Conservation (phyloP, 2,113 vertebrate genomes). For the Saccopteryx bilineata region DNA sequence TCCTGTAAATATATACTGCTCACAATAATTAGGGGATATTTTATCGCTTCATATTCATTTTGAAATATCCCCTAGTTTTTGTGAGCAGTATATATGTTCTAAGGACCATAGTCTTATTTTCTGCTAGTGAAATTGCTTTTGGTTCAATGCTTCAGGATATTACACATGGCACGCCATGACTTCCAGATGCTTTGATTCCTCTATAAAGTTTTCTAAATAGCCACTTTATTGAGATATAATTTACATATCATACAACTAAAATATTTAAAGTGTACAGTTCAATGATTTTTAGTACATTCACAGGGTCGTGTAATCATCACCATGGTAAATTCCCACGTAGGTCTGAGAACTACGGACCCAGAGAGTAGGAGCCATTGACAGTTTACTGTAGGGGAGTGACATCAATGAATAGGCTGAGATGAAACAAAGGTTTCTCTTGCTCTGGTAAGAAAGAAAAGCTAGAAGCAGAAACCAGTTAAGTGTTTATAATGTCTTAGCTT, state of each 20-base stretch:
- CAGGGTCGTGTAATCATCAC: not conserved
- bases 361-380: not conserved
- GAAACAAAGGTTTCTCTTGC: not conserved
- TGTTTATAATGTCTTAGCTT: not conserved
- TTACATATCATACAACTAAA: not conserved
- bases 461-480: not conserved
- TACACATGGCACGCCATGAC: not conserved
- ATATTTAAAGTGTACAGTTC: slow-evolving; percentile 2
- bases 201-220: not conserved
- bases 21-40: no score
- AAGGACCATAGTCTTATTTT: not conserved
- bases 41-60: no score
- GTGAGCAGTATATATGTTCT: no score
- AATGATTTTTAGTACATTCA: not conserved
- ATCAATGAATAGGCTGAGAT: not conserved
- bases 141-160: not conserved
- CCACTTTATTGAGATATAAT: not conserved
- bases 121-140: not conserved
- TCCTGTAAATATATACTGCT: no score
- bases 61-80: no score
- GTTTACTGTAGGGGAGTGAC: not conserved
- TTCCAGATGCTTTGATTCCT: slow-evolving; percentile 20
- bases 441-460: not conserved
- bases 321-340: not conserved
- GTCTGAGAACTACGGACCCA: not conserved